Conservation (phyloP, 2,888 invertebrate species). For the Allolobophora icterica region DNA sequence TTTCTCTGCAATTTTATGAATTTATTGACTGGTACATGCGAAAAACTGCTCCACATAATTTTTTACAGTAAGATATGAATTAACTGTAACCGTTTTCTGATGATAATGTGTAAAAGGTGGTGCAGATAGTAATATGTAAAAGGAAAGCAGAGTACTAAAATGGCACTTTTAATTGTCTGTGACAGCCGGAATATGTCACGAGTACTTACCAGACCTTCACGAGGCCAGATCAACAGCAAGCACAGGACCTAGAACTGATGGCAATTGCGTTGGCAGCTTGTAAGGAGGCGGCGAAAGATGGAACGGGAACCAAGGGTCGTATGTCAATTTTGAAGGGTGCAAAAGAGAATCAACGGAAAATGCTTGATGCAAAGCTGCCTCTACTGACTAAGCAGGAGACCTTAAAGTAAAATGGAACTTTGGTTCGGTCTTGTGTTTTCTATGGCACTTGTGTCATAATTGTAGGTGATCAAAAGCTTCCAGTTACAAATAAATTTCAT, state of each 20-base stretch:
- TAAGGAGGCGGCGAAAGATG: constrained; percentile 18
- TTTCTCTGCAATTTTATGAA: too few relatives aligned
- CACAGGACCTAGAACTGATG: background rate
- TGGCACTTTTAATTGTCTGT: background rate
- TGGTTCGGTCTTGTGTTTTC: background rate
- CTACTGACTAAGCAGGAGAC: constrained; percentile 1
- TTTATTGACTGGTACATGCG: too few relatives aligned
- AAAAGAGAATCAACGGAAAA: background rate
- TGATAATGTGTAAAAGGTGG: background rate
- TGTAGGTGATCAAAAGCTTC: too few relatives aligned
- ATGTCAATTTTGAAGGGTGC: background rate
- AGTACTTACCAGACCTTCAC: background rate
- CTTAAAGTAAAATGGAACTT: background rate
- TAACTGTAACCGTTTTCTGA: too few relatives aligned
- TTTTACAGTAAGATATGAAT: too few relatives aligned
- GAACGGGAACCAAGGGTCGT: constrained; percentile 4
- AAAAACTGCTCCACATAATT: too few relatives aligned
- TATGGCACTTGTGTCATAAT: too few relatives aligned
- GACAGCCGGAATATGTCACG: background rate
- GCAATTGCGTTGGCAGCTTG: background rate
- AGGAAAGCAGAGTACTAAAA: background rate
- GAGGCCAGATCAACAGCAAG: background rate
- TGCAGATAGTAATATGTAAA: too few relatives aligned
- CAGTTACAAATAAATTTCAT: background rate
- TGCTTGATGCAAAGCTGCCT: constrained; percentile 13